phyloP scores from a whole-genome alignment of 2,113 vertebrate genomes.

The Circaetus gallicus region DNA sequence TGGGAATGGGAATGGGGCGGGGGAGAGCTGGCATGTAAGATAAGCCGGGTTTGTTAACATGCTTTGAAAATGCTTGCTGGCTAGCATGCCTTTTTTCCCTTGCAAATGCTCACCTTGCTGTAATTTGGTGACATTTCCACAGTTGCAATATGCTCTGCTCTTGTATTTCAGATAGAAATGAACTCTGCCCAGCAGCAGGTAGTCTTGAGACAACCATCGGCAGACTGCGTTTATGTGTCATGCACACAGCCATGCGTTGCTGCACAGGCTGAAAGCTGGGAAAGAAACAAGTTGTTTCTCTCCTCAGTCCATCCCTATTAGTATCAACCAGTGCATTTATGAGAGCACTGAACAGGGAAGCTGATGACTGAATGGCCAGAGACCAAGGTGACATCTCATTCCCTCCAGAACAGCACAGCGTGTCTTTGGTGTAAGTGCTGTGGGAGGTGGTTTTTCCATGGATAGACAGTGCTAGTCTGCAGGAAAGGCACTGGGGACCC shows the following conservation, averaged over 20 bases:
- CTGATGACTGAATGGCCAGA: background rate
- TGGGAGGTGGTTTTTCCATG: background rate
- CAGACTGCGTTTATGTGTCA: background rate
- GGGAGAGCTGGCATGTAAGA: constrained; percentile 24
- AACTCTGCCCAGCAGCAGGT: constrained; percentile 24
- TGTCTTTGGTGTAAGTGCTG: background rate
- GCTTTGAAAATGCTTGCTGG: constrained; percentile 41
- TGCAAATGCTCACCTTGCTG: constrained; percentile 38
- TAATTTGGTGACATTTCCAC: constrained; percentile 28
- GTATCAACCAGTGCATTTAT: background rate
- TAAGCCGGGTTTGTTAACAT: constrained; percentile 55
- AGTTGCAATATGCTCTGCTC: background rate
- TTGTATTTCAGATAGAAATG: background rate
- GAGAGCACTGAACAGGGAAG: background rate
- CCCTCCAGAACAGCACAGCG: background rate
- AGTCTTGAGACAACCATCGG: background rate
- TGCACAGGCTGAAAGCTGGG: background rate
- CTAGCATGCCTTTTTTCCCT: constrained; percentile 9
- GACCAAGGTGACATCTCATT: background rate
- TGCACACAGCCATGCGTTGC: background rate
- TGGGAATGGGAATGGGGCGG: constrained; percentile 44
- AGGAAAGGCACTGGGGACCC: background rate
- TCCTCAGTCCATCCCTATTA: background rate
- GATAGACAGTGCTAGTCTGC: background rate
- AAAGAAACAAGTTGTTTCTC: background rate